Evolutionary conservation across 2,888 invertebrate species (phyloP).

Genomic region (Campaea margaritaria): DNA sequence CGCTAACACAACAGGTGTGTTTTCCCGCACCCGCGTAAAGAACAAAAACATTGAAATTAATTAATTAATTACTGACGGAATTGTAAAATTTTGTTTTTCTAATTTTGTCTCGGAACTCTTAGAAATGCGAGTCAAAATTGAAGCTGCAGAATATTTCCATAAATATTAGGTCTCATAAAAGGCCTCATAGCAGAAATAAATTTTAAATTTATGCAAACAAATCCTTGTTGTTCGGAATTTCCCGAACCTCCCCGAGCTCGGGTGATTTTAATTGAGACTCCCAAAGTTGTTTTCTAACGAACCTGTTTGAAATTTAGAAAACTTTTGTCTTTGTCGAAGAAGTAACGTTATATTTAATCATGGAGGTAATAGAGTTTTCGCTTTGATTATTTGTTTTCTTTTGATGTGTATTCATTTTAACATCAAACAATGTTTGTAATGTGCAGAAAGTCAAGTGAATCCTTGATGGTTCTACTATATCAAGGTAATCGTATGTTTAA

Average conservation of each 20-base stretch:
- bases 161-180: slow-evolving; percentile 12
- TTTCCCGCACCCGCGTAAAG: too few species aligned
- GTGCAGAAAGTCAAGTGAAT: too few species aligned
- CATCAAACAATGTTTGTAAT: background rate
- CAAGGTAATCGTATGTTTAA: too few species aligned
- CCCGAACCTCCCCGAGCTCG: slow-evolving; percentile 16
- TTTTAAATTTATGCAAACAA: slow-evolving; percentile 44
- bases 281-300: slow-evolving; percentile 29
- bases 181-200: slow-evolving; percentile 23
- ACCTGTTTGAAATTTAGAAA: slow-evolving; percentile 28
- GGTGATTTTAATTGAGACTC: slow-evolving; percentile 34
- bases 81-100: too few species aligned
- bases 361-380: slow-evolving; percentile 28
- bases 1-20: too few species aligned
- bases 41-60: too few species aligned
- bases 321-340: slow-evolving; percentile 31
- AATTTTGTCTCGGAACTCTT: too few species aligned
- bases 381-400: slow-evolving; percentile 30
- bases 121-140: background rate
- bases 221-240: slow-evolving; percentile 31
- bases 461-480: too few species aligned
- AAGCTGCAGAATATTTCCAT: slow-evolving; percentile 7
- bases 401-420: slow-evolving; percentile 16
- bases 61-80: too few species aligned
- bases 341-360: slow-evolving; percentile 28